Percentiles rank a stretch among this genome's conserved stretches.
Conservation (phyloP, 2,797 vertebrate species). For the Sorex maritimensis region DNA sequence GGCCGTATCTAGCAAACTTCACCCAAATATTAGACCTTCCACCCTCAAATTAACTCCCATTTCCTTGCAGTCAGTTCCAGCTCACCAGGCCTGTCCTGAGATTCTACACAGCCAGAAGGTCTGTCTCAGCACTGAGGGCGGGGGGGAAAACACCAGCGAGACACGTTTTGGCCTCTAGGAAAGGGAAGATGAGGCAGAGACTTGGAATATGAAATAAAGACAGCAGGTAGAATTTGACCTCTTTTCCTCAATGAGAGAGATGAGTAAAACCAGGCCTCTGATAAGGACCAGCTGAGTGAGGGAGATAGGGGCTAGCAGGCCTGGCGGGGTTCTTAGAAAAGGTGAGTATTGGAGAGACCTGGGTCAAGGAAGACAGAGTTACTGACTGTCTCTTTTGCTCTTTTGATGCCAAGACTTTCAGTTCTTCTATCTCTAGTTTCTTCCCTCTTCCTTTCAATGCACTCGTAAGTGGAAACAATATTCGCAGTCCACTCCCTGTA, state of each 20-base stretch:
- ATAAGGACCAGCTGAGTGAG: not conserved
- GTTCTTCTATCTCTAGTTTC: not conserved
- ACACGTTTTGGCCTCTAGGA: no score
- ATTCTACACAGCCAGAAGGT: not conserved
- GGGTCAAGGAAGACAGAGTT: not conserved
- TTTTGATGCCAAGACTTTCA: not conserved
- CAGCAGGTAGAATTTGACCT: not conserved
- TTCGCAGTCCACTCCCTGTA: not conserved
- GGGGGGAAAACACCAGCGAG: not conserved
- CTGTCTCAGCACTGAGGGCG: not conserved
- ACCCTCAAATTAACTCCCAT: no score
- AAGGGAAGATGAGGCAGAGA: not conserved
- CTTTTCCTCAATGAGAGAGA: not conserved
- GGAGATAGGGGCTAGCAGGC: not conserved
- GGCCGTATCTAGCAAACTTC: not conserved
- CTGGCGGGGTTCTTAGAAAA: not conserved
- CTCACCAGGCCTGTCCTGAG: not conserved
- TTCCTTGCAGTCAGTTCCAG: not conserved
- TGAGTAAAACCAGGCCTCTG: not conserved
- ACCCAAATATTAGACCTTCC: not conserved
- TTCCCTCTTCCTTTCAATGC: not conserved
- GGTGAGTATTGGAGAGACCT: rapidly evolving
- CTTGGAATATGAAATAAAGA: not conserved
- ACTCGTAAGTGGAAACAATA: constrained; percentile 28
- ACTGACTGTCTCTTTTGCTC: not conserved